Conservation (phyloP, 1,140 invertebrate species). For the Stegodyphus dumicola region DNA sequence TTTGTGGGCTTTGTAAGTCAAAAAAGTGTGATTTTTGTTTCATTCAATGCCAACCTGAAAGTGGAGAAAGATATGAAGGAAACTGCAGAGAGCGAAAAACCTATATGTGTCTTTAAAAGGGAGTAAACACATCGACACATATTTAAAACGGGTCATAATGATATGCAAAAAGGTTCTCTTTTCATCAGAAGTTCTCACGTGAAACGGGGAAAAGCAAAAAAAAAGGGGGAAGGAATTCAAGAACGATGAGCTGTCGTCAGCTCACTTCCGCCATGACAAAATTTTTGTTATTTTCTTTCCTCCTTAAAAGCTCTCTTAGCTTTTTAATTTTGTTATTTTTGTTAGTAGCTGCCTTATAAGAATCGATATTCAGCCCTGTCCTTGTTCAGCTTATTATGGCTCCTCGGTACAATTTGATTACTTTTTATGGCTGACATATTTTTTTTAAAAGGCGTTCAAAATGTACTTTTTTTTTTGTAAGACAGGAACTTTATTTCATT, state of each 20-base stretch:
- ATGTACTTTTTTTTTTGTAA: constrained; percentile 22
- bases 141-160: constrained; percentile 11
- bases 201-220: neutral
- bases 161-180: constrained; percentile 14
- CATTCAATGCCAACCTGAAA: no score
- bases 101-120: neutral
- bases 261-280: constrained; percentile 22
- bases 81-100: neutral
- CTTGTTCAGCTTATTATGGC: constrained; percentile 39
- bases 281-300: constrained; percentile 18
- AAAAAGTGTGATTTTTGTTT: no score
- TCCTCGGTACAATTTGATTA: constrained; percentile 49
- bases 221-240: neutral
- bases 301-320: constrained; percentile 49
- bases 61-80: no score
- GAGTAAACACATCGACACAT: constrained; percentile 21
- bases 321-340: constrained; percentile 57
- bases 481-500: constrained; percentile 45
- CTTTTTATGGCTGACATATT: constrained; percentile 31
- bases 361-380: neutral
- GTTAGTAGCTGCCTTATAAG: neutral
- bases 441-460: constrained; percentile 9
- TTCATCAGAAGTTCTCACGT: no score
- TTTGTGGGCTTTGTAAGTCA: no score
- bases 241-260: constrained; percentile 45